These are phyloP conservation scores for Strigamia maritima DNA, from an alignment of 2,888 invertebrate genomes.

Conservation along the genomic window DNA sequence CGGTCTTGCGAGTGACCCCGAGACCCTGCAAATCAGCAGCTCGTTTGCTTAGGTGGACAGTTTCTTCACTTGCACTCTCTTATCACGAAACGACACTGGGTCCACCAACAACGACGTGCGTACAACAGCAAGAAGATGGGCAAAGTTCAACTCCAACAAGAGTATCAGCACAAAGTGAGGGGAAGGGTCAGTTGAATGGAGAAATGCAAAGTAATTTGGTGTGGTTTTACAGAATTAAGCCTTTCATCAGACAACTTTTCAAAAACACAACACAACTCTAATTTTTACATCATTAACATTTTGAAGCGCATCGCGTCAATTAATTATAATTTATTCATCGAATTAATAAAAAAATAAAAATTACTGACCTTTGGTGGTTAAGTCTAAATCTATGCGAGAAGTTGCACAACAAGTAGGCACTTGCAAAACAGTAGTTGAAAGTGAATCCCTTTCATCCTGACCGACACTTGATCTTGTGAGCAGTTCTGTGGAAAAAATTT, in stretches of 20 bases:
- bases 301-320: not conserved
- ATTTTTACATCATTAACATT: not conserved
- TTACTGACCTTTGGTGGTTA: constrained; percentile 24
- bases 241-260: not conserved
- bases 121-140: constrained; percentile 1
- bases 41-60: constrained; percentile 19
- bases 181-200: not conserved
- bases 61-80: constrained; percentile 18
- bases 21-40: constrained; percentile 17
- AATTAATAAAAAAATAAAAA: not conserved
- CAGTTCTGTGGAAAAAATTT: constrained; percentile 31
- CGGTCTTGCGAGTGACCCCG: not conserved
- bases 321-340: too few relatives aligned
- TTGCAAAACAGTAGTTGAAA: constrained; percentile 25
- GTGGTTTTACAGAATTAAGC: constrained; percentile 7
- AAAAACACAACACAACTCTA: not conserved
- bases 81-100: constrained; percentile 12
- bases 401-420: constrained; percentile 34
- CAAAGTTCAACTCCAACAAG: constrained; percentile 34
- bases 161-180: constrained; percentile 21
- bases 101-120: not conserved
- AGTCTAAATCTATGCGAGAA: not conserved
- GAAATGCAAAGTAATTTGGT: constrained; percentile 20
- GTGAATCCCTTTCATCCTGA: constrained; percentile 32
- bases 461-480: constrained; percentile 28